Evolutionary conservation across 2,888 invertebrate species (phyloP).

Genomic region (Cantharis rufa): DNA sequence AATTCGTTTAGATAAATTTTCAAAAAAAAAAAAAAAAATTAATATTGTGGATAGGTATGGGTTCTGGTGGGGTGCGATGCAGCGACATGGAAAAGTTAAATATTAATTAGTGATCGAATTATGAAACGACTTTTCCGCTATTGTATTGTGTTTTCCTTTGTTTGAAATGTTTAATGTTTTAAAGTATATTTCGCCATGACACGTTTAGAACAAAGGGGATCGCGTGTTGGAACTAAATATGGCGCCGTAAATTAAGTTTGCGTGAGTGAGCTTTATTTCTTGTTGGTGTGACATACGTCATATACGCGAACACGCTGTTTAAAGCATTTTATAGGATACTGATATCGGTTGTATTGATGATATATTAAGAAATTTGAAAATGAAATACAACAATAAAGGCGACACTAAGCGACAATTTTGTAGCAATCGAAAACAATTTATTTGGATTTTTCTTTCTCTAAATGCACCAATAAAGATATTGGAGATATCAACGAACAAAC

Average conservation of each 20-base stretch:
- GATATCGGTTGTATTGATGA: conserved; percentile 9
- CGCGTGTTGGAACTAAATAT: conserved; percentile 57
- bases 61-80: not conserved
- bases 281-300: conserved; percentile 50
- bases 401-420: not conserved
- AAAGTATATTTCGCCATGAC: conserved; percentile 52
- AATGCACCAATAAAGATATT: not conserved
- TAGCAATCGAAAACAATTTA: not conserved
- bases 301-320: conserved; percentile 34
- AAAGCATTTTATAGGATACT: conserved; percentile 19
- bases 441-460: not conserved
- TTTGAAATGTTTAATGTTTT: conserved; percentile 23
- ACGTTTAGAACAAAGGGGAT: conserved; percentile 57
- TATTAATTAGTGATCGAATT: conserved; percentile 17
- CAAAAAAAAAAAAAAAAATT: not conserved
- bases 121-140: conserved; percentile 33
- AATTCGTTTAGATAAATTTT: not conserved
- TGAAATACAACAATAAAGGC: not conserved
- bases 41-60: not conserved
- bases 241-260: conserved; percentile 57
- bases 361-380: not conserved
- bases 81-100: not conserved
- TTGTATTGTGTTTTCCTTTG: conserved; percentile 26
- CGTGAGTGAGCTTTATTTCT: conserved; percentile 55
- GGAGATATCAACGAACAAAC: not conserved